Evolutionary conservation across 2,888 invertebrate species (phyloP), one percentile per base, ranked within the genome.

Genomic region (Smittia aterrima): DNA sequence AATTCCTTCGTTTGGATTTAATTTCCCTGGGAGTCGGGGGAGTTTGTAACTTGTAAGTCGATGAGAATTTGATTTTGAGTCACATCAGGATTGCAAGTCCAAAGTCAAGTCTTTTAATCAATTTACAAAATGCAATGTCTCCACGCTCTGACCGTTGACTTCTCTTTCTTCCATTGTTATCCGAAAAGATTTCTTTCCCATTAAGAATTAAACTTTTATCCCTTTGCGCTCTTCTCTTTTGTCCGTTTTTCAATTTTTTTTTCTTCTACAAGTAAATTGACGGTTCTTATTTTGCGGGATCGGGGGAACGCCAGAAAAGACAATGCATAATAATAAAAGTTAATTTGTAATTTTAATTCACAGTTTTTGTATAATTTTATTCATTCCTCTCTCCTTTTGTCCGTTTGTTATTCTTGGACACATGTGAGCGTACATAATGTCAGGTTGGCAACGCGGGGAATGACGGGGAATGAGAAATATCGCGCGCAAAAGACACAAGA

Each of bases 321-420:
- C 58, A 58, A 58, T 58, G 58, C 58, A 58, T 58, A 58, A 22
- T 58, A 58, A 58, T 58, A 58, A 58, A 58, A 58, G 58, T 58
- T 58, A 58, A 58, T 58, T 58, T 58, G 58, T 58, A 58, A 58
- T 58, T 58, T 58, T 58, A 58, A 58, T 58, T 58, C 22, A 58
- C 58, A 58, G 3, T 58, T 58, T 58, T 58, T 20, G 22, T 22
- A 58, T 58, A 58, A 58, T 22, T 58, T 58, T 58, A 58, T 58
- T 58, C 58, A 58, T 58, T 22, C 18, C 16, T 22, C 22, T 22
- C 58, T 58, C 58, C 58, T 58, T 58, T 47, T 47, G 32, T 58
- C 58, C 58, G 58, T 58, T 47, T 58, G 18, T 22, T 58, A 13
- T 58, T 58, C 20, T 58, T n/a, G 58, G 58, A n/a, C 18, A 58